A percentile compares a stretch with the other conserved stretches of the same genome.
These are phyloP conservation scores for Chascanopsetta lugubris DNA, from an alignment of 2,113 vertebrate species.

Conservation along the genomic window DNA sequence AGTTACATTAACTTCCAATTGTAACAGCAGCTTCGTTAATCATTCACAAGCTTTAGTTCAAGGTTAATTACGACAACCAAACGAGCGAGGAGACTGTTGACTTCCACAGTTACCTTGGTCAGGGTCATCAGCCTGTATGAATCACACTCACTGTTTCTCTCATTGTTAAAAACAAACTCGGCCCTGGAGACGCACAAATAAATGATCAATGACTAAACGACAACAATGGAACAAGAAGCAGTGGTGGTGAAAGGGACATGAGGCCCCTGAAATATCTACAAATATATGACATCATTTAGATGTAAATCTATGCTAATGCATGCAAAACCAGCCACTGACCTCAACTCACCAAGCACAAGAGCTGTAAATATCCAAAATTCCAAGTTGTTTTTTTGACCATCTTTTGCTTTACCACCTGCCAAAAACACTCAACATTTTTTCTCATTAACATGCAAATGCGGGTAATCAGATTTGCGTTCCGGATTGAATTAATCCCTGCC, in stretches of 20 bases:
- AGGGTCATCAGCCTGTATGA: slow-evolving; percentile 13
- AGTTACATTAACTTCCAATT: slow-evolving; percentile 2
- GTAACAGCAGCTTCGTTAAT: slow-evolving; percentile 4
- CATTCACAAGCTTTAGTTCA: slow-evolving; percentile 16
- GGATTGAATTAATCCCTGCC: slow-evolving; percentile 84
- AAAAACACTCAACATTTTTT: slow-evolving; percentile 72
- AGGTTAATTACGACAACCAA: slow-evolving; percentile 34
- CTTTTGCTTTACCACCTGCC: slow-evolving; percentile 74
- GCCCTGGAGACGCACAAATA: slow-evolving; percentile 20
- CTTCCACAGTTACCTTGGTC: neutral
- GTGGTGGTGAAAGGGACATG: slow-evolving; percentile 21
- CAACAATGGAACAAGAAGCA: slow-evolving; percentile 34
- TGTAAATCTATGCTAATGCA: slow-evolving; percentile 80
- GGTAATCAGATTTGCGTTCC: slow-evolving; percentile 77
- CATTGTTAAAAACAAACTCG: neutral
- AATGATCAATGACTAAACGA: slow-evolving; percentile 24
- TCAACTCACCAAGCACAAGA: slow-evolving; percentile 72
- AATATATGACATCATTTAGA: slow-evolving; percentile 61
- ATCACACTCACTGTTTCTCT: slow-evolving; percentile 8
- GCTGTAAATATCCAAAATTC: slow-evolving; percentile 75
- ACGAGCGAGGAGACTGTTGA: neutral
- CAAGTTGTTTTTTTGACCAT: slow-evolving; percentile 68
- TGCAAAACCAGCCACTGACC: slow-evolving; percentile 79
- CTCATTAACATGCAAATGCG: slow-evolving; percentile 85
- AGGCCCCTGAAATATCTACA: slow-evolving; percentile 57